A percentile compares a stretch with the other conserved stretches of the same genome.
phyloP scores from a whole-genome alignment of 2,888 invertebrate genomes.

The Cephus nigrinus region DNA sequence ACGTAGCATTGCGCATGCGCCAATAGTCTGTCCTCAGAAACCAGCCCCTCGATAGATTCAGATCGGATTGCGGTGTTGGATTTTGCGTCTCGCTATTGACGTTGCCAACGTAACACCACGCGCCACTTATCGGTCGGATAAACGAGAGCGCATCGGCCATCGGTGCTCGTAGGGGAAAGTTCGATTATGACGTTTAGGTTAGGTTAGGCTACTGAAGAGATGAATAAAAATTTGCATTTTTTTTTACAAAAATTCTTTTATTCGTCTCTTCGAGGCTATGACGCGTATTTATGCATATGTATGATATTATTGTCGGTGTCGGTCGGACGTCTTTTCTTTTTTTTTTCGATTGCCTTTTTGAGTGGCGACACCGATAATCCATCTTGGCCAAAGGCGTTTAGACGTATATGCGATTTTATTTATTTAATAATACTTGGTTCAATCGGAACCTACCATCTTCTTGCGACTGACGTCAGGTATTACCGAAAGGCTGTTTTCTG shows the following conservation, averaged over 20 bases:
- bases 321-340: background rate
- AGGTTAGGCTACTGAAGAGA: background rate
- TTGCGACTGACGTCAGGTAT: no score
- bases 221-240: background rate
- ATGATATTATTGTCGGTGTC: background rate
- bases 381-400: background rate
- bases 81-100: background rate
- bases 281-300: no score
- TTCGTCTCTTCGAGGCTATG: no score
- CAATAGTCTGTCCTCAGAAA: background rate
- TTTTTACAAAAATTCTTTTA: no score
- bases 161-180: background rate
- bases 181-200: background rate
- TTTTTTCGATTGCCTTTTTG: background rate
- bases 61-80: conserved; percentile 10
- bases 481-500: no score
- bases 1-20: background rate
- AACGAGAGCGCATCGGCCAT: background rate
- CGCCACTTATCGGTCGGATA: conserved; percentile 4
- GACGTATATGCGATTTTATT: no score
- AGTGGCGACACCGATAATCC: background rate
- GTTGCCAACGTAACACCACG: background rate
- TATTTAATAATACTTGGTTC: no score
- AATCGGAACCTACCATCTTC: no score
- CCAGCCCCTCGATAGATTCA: conserved; percentile 10